Evolutionary conservation across 2,113 vertebrate genomes (phyloP).

Genomic region (Perccottus glenii): DNA sequence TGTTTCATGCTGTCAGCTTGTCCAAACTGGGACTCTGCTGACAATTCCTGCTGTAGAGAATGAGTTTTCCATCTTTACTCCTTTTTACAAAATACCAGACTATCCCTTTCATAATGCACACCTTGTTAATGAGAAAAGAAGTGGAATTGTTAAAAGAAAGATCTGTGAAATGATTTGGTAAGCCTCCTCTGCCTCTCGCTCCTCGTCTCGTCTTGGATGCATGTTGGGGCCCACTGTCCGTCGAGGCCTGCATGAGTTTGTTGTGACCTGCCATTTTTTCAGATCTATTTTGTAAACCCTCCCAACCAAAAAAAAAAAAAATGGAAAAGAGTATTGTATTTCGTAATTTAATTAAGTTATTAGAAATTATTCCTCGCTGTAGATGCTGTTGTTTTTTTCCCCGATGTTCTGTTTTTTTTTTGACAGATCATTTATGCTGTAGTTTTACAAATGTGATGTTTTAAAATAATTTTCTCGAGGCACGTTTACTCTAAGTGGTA

Average conservation of each 20-base stretch:
- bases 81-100: no score
- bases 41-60: no score
- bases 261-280: conserved; percentile 50
- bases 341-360: conserved; percentile 85
- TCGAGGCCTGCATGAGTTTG: conserved; percentile 66
- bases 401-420: conserved; percentile 43
- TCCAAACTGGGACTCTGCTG: no score
- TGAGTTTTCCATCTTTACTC: no score
- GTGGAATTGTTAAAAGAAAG: no score
- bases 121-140: no score
- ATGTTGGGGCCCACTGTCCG: conserved; percentile 58
- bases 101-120: no score
- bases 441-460: conserved; percentile 64
- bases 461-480: conserved; percentile 52
- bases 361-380: conserved; percentile 70
- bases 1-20: no score
- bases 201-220: conserved; percentile 42
- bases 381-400: conserved; percentile 62
- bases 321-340: not conserved
- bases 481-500: not conserved
- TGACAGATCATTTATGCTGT: conserved; percentile 67
- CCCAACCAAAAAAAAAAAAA: conserved; percentile 3
- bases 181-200: conserved; percentile 18
- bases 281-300: conserved; percentile 34
- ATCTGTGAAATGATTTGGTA: no score